Percentiles rank a stretch among this genome's conserved stretches.
Conservation (phyloP, 1,140 invertebrate species). For the Babylonia areolata region DNA sequence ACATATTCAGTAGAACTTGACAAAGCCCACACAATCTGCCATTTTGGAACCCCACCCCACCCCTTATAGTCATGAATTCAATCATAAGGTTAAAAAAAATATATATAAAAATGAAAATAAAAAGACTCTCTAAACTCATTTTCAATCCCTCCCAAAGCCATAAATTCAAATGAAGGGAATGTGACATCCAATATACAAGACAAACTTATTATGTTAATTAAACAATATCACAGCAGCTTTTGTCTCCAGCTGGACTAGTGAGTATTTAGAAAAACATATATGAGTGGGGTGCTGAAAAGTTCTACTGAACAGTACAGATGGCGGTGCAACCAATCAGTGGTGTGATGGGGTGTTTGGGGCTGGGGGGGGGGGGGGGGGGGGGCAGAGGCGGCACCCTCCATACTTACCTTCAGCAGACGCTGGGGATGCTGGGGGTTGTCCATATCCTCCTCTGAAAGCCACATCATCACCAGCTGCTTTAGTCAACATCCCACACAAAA, state of each 20-base stretch:
- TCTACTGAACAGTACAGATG: slow-evolving; percentile 2
- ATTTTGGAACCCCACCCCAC: too few relatives aligned
- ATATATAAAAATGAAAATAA: too few relatives aligned
- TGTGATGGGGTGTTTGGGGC: not conserved
- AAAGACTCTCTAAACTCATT: too few relatives aligned
- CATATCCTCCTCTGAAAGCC: slow-evolving; percentile 51
- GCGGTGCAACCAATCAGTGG: not conserved
- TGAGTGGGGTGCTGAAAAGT: not conserved
- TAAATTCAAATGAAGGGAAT: too few relatives aligned
- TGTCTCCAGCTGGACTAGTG: not conserved
- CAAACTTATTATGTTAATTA: too few relatives aligned
- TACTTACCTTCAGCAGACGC: slow-evolving; percentile 81
- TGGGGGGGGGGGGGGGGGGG: too few relatives aligned
- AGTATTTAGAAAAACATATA: not conserved
- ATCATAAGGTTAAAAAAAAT: too few relatives aligned
- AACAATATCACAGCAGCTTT: too few relatives aligned
- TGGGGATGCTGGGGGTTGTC: slow-evolving; percentile 81
- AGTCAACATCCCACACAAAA: not conserved
- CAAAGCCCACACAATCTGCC: not conserved
- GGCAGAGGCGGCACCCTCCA: too few relatives aligned
- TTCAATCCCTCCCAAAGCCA: too few relatives aligned
- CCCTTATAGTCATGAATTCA: too few relatives aligned
- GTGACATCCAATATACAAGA: too few relatives aligned
- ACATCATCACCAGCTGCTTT: not conserved
- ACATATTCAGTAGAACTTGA: not conserved